Base-by-base conservation (phyloP, 2,797 vertebrate genomes). In the Lepilemur septentrionalis region DNA sequence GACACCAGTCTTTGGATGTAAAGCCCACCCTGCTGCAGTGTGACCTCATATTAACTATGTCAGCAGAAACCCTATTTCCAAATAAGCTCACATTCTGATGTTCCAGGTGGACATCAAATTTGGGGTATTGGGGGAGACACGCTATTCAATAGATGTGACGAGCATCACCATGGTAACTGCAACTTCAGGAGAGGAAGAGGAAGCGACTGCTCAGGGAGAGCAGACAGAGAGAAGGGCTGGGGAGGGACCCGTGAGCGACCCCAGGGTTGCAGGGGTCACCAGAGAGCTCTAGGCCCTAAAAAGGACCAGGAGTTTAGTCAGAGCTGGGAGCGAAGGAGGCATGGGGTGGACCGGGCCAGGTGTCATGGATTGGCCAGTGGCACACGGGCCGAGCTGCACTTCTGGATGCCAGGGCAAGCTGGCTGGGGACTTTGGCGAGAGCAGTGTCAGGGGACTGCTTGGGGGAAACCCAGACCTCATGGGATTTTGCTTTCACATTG, bases 41-140 rank as follows among this genome's bases (percentile, higher is more conserved):
- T 14, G 52, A 57, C 70, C 22, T n/a, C 65, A 2, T 25, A 50
- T 57, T 20, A 35, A 2, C 20, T 8, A 55, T 32, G 57, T 35
- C 50, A 76, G 35, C 28, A 75, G 73, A 95, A 13, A n/a, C 46
- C 63, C 48, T 43, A 3, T 73, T 83, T 79, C 63, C 83, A 96
- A 46, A 79, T n/a, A 7, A 67, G 67, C 67, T 87, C 25, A 2
- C 17, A 0, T 17, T 6, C 41, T 15, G 23, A 35, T 14, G 17
- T 89, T 50, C 61, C 18, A 1, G 5, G 13, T 23, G 41, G 46
- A 25, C 25, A 2, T 15, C 35, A 25, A 13, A 63, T 70, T 7
- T 13, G 11, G 43, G 52, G 41, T 32, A 17, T 25, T 25, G 32
- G 30, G 32, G 63, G 32, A 15, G 78, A 5, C 28, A 30, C 35